Evolutionary conservation across 2,113 vertebrate genomes (phyloP), one percentile per base, ranked within the genome.

Genomic region (Gavia stellata): DNA sequence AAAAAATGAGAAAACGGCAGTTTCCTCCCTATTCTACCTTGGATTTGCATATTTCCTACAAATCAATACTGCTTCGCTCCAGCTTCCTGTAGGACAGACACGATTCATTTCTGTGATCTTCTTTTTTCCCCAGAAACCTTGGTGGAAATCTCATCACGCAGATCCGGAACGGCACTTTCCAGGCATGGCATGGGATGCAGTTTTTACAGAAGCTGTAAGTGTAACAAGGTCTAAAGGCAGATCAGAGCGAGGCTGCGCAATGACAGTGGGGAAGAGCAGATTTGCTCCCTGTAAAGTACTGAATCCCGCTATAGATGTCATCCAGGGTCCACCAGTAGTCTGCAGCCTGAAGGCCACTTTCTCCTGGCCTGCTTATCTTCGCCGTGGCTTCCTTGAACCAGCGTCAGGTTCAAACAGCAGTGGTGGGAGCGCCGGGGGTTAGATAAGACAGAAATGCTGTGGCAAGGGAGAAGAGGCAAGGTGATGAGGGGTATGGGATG

Each of bases 191-290:
- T 3, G 81, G 96, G 70, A 88, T 97, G 95, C 92, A 83, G 80
- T 97, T 98, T 94, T 90, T 98, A 59, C 77, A 92, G 42, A 86
- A 94, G 28, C 11, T 98, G 94, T 97, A 95, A 98, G 97, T 97
- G 42, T 63, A 49, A 52, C 49, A 47, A 34, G 49, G 67, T 59
- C 33, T 63, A 10, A 71, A 59, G 56, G 56, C 6, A 29, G 29
- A 31, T 56, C 6, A 23, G 75, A 56, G 45, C 0, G 0, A 26
- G 58, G 34, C 9, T 34, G 34, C 1, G 2, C 20, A 6, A 52
- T 3, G 52, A 44, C 45, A 33, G 29, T 3, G 14, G 56, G 53
- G 17, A 44, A 47, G 50, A 66, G 52, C 61, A 59, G 29, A 34
- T 34, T 16, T 82, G 29, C 25, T 70, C 23, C 61, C 33, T 61